Conservation (phyloP, 1,140 invertebrate genomes). For the Dinoponera quadriceps region DNA sequence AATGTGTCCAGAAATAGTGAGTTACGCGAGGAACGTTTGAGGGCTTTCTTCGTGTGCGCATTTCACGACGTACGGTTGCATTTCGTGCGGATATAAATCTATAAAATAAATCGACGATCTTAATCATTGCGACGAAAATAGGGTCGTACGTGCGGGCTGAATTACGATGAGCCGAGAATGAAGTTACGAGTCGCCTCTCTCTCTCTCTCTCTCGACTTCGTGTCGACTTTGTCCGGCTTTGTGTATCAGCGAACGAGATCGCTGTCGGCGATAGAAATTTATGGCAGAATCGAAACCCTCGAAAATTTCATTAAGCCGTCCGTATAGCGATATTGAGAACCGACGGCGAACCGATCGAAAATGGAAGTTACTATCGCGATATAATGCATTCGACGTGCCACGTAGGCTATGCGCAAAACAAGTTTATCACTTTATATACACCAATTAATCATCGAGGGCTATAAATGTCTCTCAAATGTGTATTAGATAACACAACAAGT, state of each 20-base stretch:
- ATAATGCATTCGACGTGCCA: slow-evolving; percentile 20
- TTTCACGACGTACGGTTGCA: slow-evolving; percentile 41
- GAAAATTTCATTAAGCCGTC: slow-evolving; percentile 75
- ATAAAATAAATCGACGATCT: slow-evolving; percentile 58
- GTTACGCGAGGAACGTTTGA: slow-evolving; percentile 31
- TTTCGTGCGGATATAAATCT: slow-evolving; percentile 51
- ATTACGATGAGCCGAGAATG: slow-evolving; percentile 53
- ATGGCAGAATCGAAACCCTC: slow-evolving; percentile 61
- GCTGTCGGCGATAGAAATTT: slow-evolving; percentile 65
- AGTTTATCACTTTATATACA: not conserved
- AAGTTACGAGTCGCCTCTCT: slow-evolving; percentile 19
- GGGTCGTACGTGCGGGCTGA: slow-evolving; percentile 40
- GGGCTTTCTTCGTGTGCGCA: slow-evolving; percentile 18
- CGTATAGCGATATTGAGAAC: slow-evolving; percentile 58
- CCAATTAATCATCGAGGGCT: not conserved
- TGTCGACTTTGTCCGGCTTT: slow-evolving; percentile 47
- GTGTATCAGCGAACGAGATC: slow-evolving; percentile 61
- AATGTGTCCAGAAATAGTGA: slow-evolving; percentile 14
- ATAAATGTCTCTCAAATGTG: not conserved
- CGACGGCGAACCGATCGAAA: slow-evolving; percentile 57
- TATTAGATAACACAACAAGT: not conserved
- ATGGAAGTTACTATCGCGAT: slow-evolving; percentile 53
- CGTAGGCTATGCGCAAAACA: not conserved
- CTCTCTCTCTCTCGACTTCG: slow-evolving; percentile 13
- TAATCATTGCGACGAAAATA: slow-evolving; percentile 60